Evolutionary conservation across 2,797 vertebrate genomes (phyloP).

Genomic region (Melanotaenia parkinsoni): DNA sequence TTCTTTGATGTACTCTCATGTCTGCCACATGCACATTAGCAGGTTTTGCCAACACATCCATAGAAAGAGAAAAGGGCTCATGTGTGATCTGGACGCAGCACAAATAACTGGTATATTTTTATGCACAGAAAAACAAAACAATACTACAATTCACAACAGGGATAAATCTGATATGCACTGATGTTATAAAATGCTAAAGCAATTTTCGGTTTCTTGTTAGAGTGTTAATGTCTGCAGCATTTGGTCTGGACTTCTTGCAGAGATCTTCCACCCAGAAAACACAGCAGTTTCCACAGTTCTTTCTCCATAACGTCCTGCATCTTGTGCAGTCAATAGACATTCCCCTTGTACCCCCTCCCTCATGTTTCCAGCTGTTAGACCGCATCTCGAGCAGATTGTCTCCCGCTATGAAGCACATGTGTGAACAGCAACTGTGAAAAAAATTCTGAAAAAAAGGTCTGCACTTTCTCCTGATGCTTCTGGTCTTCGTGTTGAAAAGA

Average conservation of each 20-base stretch:
- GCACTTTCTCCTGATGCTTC: not conserved
- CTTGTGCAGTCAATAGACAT: not conserved
- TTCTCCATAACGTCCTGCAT: not conserved
- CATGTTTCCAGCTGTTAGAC: not conserved
- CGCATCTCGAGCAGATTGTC: not conserved
- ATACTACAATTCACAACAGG: not conserved
- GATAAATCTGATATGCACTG: not conserved
- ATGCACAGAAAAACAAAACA: constrained; percentile 14
- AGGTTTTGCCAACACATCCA: constrained; percentile 38
- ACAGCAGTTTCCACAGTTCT: not conserved
- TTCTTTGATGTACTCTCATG: constrained; percentile 60
- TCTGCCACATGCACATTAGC: constrained; percentile 53
- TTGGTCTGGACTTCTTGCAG: not conserved
- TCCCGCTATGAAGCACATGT: not conserved
- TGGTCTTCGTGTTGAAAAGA: not conserved
- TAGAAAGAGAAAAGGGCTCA: constrained; percentile 27
- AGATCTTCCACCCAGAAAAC: not conserved
- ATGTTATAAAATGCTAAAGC: not conserved
- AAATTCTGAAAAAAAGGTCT: not conserved
- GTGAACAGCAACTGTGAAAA: constrained; percentile 1
- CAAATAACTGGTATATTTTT: not conserved
- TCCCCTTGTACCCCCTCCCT: not conserved
- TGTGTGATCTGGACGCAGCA: constrained; percentile 7
- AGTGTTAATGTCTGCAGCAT: not conserved
- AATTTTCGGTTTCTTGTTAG: not conserved